Base-by-base conservation (phyloP, 2,113 vertebrate genomes). In the Megatriorchis doriae region DNA sequence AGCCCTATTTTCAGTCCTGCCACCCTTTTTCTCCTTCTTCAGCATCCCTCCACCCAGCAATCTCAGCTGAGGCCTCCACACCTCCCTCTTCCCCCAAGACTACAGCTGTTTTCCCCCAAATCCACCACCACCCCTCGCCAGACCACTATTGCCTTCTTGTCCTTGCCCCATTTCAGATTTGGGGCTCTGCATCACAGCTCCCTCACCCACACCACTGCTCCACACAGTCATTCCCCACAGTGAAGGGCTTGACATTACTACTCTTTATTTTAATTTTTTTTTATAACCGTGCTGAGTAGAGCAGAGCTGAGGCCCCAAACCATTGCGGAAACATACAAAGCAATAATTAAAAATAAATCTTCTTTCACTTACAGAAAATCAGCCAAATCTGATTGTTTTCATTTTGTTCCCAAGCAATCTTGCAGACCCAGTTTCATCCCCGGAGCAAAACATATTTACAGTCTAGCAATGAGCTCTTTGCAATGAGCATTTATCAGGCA, bases 301-400 rank as follows among this genome's bases (percentile, higher is more conserved):
- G 86, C n/a, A 38, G 65, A 70, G 45, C 62, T 26, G 63, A 80
- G 48, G 71, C 74, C 71, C 55, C 78, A 80, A 90, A 93, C 32
- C 55, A 62, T 31, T 2, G 0, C 34, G 13, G 84, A 91, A 97
- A 88, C 8, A 16, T 47, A 42, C 43, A 29, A 0, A 66, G 71
- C 71, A 90, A 93, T 52, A 96, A 95, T 93, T 95, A 96, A 94
- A 94, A 93, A 91, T 92, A 96, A 95, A 90, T 90, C 93, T 94
- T 87, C 93, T 63, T 83, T 83, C 91, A 86, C 63, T 96, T 94
- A 81, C 67, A 78, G 89, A 93, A 95, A 95, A 93, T 85, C 81
- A 96, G 94, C 89, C 95, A 94, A 88, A 97, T 95, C 87, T 66
- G 74, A 97, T 91, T 91, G 95, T 84, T 96, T 94, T 92, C 88